Conservation (phyloP, 2,797 vertebrate genomes). For the Sciaenops ocellatus region DNA sequence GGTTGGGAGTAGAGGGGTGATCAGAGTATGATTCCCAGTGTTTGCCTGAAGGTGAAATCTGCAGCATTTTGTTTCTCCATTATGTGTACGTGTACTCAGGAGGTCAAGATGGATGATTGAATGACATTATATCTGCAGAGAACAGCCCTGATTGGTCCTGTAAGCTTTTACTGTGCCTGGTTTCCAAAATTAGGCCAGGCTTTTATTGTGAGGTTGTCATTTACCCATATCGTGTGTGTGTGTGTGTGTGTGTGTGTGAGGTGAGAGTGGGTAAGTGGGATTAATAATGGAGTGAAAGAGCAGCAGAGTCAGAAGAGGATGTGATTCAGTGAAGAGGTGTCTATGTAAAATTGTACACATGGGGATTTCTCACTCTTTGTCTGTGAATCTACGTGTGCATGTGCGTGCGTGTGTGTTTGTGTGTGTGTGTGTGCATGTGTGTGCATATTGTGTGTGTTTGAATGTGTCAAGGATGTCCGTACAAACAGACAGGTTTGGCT, state of each 20-base stretch:
- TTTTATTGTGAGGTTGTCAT: constrained; percentile 38
- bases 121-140: constrained; percentile 50
- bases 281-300: constrained; percentile 76
- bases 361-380: constrained; percentile 37
- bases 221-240: constrained; percentile 9
- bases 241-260: constrained; percentile 13
- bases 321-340: constrained; percentile 51
- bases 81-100: constrained; percentile 1
- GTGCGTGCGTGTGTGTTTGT: background rate
- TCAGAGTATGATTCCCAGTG: constrained; percentile 45
- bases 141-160: constrained; percentile 28
- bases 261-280: constrained; percentile 61
- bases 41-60: constrained; percentile 53
- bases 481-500: constrained; percentile 59
- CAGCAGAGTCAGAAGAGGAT: constrained; percentile 46
- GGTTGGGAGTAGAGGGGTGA: constrained; percentile 26
- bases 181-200: constrained; percentile 44
- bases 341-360: constrained; percentile 31
- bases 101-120: constrained; percentile 63
- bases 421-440: background rate
- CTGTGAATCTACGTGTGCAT: constrained; percentile 6
- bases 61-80: constrained; percentile 17
- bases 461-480: constrained; percentile 68
- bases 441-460: constrained; percentile 4
- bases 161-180: constrained; percentile 29